Evolutionary conservation across 2,888 invertebrate species (phyloP).

Genomic region (Cordilura impudica): DNA sequence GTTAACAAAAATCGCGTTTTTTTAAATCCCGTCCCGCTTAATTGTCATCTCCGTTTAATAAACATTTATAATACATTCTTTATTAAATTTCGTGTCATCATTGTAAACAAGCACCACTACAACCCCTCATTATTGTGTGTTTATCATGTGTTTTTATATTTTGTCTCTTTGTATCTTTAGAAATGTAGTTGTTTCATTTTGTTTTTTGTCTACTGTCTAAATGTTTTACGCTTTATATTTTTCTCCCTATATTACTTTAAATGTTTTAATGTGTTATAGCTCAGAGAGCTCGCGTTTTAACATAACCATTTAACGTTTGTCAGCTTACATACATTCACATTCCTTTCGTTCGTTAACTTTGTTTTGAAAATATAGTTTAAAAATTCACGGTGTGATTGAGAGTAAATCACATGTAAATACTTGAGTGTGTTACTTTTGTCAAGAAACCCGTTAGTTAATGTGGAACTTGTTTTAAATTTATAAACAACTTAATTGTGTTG

Average conservation of each 20-base stretch:
- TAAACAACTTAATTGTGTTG: neutral
- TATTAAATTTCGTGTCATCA: neutral
- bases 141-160: neutral
- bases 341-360: slow-evolving; percentile 72
- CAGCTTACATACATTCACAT: slow-evolving; percentile 3
- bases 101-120: neutral
- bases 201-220: neutral
- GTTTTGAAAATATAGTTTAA: slow-evolving; percentile 8
- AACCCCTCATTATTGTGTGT: neutral
- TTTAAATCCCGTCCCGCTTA: too few relatives aligned
- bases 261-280: neutral
- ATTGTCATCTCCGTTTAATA: neutral
- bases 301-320: neutral
- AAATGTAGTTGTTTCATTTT: neutral
- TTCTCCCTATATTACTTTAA: neutral
- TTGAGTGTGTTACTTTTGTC: slow-evolving; percentile 5
- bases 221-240: neutral
- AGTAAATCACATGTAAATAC: neutral
- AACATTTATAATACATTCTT: neutral
- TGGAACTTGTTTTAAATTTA: slow-evolving; percentile 64
- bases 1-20: too few relatives aligned
- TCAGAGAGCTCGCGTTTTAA: neutral
- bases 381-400: neutral
- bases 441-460: slow-evolving; percentile 62
- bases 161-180: neutral